These are phyloP conservation scores for Ptilorrhoa leucosticta DNA, from an alignment of 2,113 vertebrate genomes.

Conservation along the genomic window DNA sequence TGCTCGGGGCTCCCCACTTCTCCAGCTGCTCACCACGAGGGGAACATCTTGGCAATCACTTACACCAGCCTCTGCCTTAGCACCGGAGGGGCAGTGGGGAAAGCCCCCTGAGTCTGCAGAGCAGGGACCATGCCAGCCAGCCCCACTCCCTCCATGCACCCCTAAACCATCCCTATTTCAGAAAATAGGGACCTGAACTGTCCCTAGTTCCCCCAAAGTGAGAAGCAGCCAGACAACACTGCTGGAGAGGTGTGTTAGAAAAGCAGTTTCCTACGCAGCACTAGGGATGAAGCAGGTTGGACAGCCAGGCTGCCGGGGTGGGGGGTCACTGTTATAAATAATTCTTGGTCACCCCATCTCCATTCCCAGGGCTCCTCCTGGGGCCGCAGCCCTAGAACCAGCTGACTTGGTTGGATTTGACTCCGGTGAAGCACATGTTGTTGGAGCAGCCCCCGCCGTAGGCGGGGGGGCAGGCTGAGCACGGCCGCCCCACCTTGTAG, in stretches of 20 bases:
- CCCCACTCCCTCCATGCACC: accelerated
- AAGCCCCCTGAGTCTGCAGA: accelerated
- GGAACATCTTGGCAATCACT: background rate
- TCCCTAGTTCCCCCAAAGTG: background rate
- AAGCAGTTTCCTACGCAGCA: background rate
- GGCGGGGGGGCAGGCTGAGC: constrained; percentile 83
- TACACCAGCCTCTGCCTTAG: background rate
- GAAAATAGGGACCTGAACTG: background rate
- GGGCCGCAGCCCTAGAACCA: constrained; percentile 54
- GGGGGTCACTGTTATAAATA: constrained; percentile 17
- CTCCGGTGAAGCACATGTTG: constrained; percentile 80
- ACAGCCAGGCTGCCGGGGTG: background rate
- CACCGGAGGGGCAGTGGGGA: background rate
- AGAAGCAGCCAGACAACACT: background rate
- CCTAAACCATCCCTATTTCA: background rate
- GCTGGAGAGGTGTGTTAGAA: background rate
- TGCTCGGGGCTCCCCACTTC: accelerated
- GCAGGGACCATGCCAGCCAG: background rate
- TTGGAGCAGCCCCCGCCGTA: constrained; percentile 82
- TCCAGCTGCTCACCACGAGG: background rate
- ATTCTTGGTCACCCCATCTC: background rate
- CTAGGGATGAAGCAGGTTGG: background rate
- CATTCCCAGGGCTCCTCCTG: background rate
- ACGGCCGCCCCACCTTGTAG: constrained; percentile 80
- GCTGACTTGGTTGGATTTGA: constrained; percentile 70